These are phyloP conservation scores for Brachionus angularis DNA, from an alignment of 1,140 invertebrate species.

Conservation along the genomic window DNA sequence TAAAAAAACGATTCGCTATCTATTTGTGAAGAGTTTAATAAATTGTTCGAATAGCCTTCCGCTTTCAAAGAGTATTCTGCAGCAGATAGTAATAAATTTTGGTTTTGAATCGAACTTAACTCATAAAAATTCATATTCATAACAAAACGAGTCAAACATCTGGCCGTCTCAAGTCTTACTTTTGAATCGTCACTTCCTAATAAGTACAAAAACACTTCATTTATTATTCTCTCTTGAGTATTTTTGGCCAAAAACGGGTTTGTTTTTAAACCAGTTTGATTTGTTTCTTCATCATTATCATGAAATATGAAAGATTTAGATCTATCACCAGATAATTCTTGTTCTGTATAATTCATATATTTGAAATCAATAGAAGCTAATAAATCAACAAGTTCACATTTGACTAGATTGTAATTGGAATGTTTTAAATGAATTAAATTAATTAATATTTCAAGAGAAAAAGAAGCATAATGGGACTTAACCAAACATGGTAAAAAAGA, in stretches of 20 bases:
- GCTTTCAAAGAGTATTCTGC: neutral
- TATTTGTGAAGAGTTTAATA: neutral
- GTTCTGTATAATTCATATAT: constrained; percentile 54
- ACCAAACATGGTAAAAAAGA: constrained; percentile 25
- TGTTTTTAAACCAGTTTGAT: constrained; percentile 18
- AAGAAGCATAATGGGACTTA: constrained; percentile 1
- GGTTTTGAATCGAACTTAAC: neutral
- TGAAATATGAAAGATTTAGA: no score
- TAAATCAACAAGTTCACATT: constrained; percentile 65
- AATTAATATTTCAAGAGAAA: constrained; percentile 3
- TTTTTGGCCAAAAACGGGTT: constrained; percentile 24
- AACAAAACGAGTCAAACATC: constrained; percentile 67
- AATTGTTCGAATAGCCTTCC: neutral
- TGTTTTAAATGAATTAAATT: constrained; percentile 27
- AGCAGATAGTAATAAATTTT: constrained; percentile 15
- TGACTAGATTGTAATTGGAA: constrained; percentile 45
- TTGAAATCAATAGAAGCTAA: constrained; percentile 63
- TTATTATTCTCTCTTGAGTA: constrained; percentile 64
- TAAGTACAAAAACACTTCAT: constrained; percentile 64
- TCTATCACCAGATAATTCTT: constrained; percentile 46
- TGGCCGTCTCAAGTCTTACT: constrained; percentile 69
- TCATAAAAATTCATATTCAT: constrained; percentile 13
- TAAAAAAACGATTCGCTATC: constrained; percentile 11
- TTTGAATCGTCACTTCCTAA: constrained; percentile 72
- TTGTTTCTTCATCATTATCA: constrained; percentile 49